Conservation (phyloP, 2,797 vertebrate species). For the Tinamus major region DNA sequence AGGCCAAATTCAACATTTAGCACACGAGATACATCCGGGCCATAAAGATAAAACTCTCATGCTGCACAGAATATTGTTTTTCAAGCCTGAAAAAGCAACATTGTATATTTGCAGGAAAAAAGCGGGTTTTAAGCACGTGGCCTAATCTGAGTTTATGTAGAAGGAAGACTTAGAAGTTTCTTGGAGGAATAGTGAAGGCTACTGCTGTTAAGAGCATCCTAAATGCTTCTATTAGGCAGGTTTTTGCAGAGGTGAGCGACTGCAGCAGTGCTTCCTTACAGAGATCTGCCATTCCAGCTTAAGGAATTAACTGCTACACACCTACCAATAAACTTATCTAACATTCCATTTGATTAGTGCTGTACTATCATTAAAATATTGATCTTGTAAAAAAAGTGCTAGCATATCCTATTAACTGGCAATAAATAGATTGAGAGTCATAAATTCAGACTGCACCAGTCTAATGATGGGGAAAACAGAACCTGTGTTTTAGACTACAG, state of each 20-base stretch:
- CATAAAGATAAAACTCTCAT: neutral
- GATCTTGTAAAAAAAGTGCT: too few species aligned
- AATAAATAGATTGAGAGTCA: too few species aligned
- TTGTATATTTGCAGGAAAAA: fast-evolving
- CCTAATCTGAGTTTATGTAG: neutral
- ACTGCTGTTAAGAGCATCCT: too few species aligned
- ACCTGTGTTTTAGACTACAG: fast-evolving
- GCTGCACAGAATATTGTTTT: fast-evolving
- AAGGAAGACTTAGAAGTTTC: neutral
- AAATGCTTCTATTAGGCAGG: neutral
- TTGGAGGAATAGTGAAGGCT: too few species aligned
- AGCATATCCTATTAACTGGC: too few species aligned
- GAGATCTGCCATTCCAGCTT: neutral
- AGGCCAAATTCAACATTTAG: neutral
- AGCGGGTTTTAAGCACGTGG: fast-evolving
- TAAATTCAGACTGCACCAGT: too few species aligned
- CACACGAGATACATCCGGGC: neutral
- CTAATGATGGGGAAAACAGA: fast-evolving
- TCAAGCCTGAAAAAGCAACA: fast-evolving
- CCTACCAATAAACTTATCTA: too few species aligned
- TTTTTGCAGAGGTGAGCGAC: neutral
- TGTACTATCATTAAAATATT: too few species aligned
- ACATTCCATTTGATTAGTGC: neutral
- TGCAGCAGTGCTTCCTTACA: neutral
- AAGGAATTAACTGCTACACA: neutral